These are phyloP conservation scores for Drosophila pseudoananassae DNA, from an alignment of 1,140 invertebrate genomes.

Conservation along the genomic window DNA sequence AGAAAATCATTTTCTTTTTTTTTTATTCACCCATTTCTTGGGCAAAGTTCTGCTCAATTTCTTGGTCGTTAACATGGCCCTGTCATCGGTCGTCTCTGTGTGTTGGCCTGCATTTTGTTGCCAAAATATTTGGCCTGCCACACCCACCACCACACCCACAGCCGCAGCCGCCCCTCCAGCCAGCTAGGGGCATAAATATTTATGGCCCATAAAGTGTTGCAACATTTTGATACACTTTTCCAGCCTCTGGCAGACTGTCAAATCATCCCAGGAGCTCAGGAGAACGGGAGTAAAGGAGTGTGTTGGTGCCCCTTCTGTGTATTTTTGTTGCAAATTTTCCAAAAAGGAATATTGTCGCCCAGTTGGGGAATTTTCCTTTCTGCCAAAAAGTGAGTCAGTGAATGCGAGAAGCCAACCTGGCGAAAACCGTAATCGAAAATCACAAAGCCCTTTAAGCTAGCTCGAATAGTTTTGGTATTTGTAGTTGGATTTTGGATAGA, in stretches of 20 bases:
- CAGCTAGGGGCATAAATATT: constrained; percentile 67
- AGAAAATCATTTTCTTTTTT: background rate
- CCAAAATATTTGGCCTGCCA: constrained; percentile 65
- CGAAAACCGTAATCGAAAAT: background rate
- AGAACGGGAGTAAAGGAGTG: background rate
- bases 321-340: constrained; percentile 10
- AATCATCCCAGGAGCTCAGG: constrained; percentile 16
- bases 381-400: constrained; percentile 1
- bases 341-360: background rate
- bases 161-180: constrained; percentile 9
- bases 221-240: constrained; percentile 73
- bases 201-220: constrained; percentile 78
- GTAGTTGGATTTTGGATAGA: too few relatives aligned
- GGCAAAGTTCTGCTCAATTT: background rate
- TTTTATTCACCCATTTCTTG: background rate
- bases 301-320: background rate
- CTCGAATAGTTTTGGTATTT: too few relatives aligned
- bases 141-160: constrained; percentile 27
- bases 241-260: constrained; percentile 37
- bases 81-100: constrained; percentile 48
- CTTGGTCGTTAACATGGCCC: constrained; percentile 58
- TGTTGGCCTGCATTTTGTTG: constrained; percentile 63
- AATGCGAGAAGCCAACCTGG: background rate
- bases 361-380: constrained; percentile 6
- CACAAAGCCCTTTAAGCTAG: background rate